phyloP scores from a whole-genome alignment of 2,888 invertebrate species.

The Suillia variegata region DNA sequence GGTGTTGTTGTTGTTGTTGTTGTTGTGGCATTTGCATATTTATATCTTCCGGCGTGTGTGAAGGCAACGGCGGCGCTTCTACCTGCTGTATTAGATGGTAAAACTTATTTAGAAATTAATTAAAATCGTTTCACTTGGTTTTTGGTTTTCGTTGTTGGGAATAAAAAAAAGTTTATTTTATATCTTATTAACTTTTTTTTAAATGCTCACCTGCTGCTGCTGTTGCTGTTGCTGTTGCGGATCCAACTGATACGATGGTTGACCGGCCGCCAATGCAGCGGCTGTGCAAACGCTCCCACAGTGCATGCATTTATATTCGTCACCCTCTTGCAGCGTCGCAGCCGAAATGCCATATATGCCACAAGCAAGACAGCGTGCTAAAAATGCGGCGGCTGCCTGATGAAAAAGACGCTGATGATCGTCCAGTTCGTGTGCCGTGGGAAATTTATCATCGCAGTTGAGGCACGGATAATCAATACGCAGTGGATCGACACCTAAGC shows the following conservation, averaged over 20 bases:
- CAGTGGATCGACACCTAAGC: slow-evolving; percentile 39
- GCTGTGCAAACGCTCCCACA: slow-evolving; percentile 54
- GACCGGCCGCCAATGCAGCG: slow-evolving; percentile 43
- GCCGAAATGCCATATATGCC: slow-evolving; percentile 56
- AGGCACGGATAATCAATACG: slow-evolving; percentile 53
- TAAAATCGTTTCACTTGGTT: not conserved
- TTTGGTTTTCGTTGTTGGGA: too few relatives aligned
- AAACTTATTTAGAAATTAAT: too few relatives aligned
- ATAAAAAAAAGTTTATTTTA: too few relatives aligned
- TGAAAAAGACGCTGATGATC: slow-evolving; percentile 56
- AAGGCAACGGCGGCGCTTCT: slow-evolving; percentile 39
- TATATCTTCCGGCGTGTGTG: slow-evolving; percentile 44
- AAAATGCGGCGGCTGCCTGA: slow-evolving; percentile 51
- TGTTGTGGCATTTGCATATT: slow-evolving; percentile 33
- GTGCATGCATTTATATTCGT: slow-evolving; percentile 57
- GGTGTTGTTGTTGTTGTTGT: slow-evolving; percentile 17
- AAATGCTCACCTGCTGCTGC: too few relatives aligned
- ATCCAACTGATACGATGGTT: slow-evolving; percentile 47
- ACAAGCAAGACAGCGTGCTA: slow-evolving; percentile 56
- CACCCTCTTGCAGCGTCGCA: slow-evolving; percentile 47
- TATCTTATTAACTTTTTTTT: too few relatives aligned
- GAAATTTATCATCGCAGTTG: slow-evolving; percentile 58
- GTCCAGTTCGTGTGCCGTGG: slow-evolving; percentile 51
- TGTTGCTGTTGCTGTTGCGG: slow-evolving; percentile 44
- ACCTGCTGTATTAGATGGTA: too few relatives aligned